These are phyloP conservation scores for Perizoma affinitatum DNA, from an alignment of 2,888 invertebrate species.

Conservation along the genomic window DNA sequence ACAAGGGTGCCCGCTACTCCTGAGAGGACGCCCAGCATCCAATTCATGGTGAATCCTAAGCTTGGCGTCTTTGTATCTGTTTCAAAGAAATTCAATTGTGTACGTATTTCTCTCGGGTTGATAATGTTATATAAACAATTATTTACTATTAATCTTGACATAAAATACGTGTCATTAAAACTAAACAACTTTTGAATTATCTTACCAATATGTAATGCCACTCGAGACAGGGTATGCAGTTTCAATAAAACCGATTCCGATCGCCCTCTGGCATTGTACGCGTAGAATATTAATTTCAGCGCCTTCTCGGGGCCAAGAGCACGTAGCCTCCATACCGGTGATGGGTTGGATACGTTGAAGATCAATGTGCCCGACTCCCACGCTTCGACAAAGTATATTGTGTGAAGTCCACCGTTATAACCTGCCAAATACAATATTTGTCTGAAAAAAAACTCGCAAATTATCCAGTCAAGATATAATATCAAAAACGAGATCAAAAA, in stretches of 20 bases:
- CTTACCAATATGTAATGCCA: slow-evolving; percentile 71
- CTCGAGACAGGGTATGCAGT: slow-evolving; percentile 67
- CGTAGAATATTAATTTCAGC: slow-evolving; percentile 91
- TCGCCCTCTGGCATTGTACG: slow-evolving; percentile 92
- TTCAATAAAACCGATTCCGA: slow-evolving; percentile 86
- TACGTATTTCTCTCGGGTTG: too few species aligned
- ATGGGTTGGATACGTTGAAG: slow-evolving; percentile 88
- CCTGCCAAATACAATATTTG: slow-evolving; percentile 55
- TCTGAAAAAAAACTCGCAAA: not conserved
- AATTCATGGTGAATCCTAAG: slow-evolving; percentile 59
- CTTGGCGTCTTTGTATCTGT: slow-evolving; percentile 50
- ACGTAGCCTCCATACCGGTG: slow-evolving; percentile 90
- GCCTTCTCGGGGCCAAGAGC: slow-evolving; percentile 91
- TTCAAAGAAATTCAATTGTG: not conserved
- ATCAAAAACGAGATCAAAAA: too few species aligned
- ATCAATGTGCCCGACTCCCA: slow-evolving; percentile 85
- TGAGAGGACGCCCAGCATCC: slow-evolving; percentile 86
- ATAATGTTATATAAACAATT: too few species aligned
- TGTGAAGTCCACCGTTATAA: slow-evolving; percentile 91
- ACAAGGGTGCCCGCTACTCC: slow-evolving; percentile 88
- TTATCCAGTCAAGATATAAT: not conserved
- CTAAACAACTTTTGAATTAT: not conserved
- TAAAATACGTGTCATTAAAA: too few species aligned
- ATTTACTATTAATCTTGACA: too few species aligned
- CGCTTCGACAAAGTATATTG: slow-evolving; percentile 89